A percentile compares a stretch with the other conserved stretches of the same genome.
phyloP scores from a whole-genome alignment of 2,888 invertebrate genomes.

The Octodonta nipae region DNA sequence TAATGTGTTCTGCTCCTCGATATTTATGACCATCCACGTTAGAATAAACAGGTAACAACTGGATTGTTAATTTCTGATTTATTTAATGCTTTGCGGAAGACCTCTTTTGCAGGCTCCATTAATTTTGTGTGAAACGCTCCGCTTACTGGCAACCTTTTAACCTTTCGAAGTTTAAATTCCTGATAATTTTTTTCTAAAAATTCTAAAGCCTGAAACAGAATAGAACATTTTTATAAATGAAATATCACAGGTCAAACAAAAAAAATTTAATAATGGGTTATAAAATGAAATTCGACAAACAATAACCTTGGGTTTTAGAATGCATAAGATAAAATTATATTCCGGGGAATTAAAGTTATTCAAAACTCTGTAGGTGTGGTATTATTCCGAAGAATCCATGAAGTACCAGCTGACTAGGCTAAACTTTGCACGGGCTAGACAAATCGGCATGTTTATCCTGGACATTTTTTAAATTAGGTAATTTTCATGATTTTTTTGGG shows the following conservation, averaged over 20 bases:
- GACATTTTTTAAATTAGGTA: too few relatives aligned
- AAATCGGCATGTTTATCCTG: too few relatives aligned
- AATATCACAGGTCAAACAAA: neutral
- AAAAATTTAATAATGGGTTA: too few relatives aligned
- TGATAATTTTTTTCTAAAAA: constrained; percentile 54
- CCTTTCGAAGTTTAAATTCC: constrained; percentile 47
- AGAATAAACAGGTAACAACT: constrained; percentile 56
- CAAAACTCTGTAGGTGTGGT: too few relatives aligned
- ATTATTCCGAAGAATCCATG: too few relatives aligned
- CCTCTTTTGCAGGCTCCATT: constrained; percentile 58
- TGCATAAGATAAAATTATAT: too few relatives aligned
- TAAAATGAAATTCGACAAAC: too few relatives aligned
- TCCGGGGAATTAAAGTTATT: too few relatives aligned
- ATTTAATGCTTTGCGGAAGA: constrained; percentile 49
- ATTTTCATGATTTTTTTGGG: too few relatives aligned
- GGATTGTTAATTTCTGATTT: constrained; percentile 48
- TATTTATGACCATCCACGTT: constrained; percentile 57
- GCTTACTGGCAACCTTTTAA: constrained; percentile 60
- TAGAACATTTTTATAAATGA: neutral
- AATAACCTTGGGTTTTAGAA: too few relatives aligned
- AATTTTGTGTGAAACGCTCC: constrained; percentile 78
- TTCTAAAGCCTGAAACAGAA: constrained; percentile 45
- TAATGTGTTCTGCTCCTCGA: constrained; percentile 40
- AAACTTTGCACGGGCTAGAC: too few relatives aligned
- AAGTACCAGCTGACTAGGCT: too few relatives aligned